Conservation (phyloP, 2,797 vertebrate species). For the Martes flavigula region DNA sequence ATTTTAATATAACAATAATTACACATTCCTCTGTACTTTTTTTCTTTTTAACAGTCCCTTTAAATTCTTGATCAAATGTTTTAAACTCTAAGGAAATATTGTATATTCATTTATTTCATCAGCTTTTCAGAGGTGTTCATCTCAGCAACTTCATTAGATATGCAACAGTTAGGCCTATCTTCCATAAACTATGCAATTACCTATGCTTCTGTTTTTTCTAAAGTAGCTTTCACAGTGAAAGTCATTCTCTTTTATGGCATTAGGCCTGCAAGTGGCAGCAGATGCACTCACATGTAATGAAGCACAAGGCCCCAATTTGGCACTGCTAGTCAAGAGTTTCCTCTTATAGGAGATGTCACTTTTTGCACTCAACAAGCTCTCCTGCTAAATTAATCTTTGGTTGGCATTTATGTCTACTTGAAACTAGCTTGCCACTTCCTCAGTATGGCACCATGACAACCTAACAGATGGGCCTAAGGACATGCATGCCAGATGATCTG, state of each 20-base stretch:
- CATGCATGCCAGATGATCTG: conserved; percentile 64
- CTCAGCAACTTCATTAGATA: not conserved
- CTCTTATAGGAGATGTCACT: conserved; percentile 73
- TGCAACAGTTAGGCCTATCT: not conserved
- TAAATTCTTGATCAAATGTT: not conserved
- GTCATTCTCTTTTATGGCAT: conserved; percentile 45
- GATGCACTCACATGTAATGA: conserved; percentile 60
- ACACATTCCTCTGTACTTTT: not conserved
- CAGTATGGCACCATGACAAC: conserved; percentile 64
- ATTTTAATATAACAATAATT: not conserved
- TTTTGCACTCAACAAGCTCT: conserved; percentile 68
- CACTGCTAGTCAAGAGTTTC: conserved; percentile 69
- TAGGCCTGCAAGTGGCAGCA: conserved; percentile 64
- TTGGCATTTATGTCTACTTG: conserved; percentile 78
- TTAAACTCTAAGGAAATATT: not conserved
- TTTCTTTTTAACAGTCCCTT: not conserved
- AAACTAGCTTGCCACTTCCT: conserved; percentile 68
- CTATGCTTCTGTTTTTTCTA: conserved; percentile 3
- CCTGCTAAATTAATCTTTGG: conserved; percentile 77
- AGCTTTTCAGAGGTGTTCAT: not conserved
- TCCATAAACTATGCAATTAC: conserved; percentile 6
- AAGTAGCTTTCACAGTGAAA: conserved; percentile 49
- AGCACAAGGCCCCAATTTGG: conserved; percentile 58
- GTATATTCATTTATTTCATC: not conserved
- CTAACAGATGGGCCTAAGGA: conserved; percentile 74